Evolutionary conservation across 1,140 invertebrate genomes (phyloP), one percentile per base, ranked within the genome.

Genomic region (Drosophila tristis): DNA sequence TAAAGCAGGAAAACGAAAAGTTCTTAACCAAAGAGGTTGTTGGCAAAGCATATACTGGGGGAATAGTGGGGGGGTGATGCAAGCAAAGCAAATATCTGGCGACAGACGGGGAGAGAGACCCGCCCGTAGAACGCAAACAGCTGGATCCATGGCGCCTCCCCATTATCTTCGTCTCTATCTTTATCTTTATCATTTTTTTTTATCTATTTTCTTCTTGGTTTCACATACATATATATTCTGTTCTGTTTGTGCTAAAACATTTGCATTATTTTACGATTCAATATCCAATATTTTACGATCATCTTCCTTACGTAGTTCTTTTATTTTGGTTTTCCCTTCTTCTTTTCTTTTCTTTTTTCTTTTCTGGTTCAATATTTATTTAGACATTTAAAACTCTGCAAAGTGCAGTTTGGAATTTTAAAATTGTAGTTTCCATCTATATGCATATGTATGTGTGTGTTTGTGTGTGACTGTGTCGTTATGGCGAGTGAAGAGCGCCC

Each of bases 361-460:
- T 76, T 77, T 49, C 49, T 76, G 56, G 16, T 63, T 74, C 74
- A 79, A 71, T 78, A 78, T 72, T 82, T 85, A 84, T 79, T 51
- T 84, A 84, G 80, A 84, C 80, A 84, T 85, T 84, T 79, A 84
- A 84, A 84, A 84, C 59, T 66, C 80, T 75, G 80, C 80, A 78
- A 84, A 82, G 74, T 78, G 76, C 80, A 84, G 80, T 62, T 84
- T 71, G 64, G 71, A 82, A 79, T 84, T 84, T 79, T 72, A 84
- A 84, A 84, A 79, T 63, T 74, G 44, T 68, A 79, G 56, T 78
- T 81, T 60, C 70, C 60, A 64, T 75, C 44, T 51, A 45, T 31
- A 31, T 31, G 31, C 7, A 31, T 68, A 42, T 66, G 50, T 44
- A 55, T 53, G 42, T 65, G 50, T 57, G 39, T 61, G 44, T 65